phyloP scores from a whole-genome alignment of 2,113 vertebrate species.

The Seriola dumerili region DNA sequence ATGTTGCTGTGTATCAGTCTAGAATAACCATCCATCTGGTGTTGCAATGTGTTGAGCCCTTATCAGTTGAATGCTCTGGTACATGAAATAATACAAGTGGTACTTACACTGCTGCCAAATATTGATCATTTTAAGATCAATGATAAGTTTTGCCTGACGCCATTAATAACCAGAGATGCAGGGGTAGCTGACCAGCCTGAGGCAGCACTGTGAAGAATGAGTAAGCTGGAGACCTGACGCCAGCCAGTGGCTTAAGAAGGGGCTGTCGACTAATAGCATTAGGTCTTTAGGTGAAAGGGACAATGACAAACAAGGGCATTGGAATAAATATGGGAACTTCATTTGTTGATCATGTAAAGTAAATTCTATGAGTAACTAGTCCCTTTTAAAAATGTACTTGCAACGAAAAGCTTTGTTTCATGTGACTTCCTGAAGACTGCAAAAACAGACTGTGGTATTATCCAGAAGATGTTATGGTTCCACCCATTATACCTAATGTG shows the following conservation, averaged over 20 bases:
- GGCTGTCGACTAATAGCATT: constrained; percentile 59
- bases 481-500: background rate
- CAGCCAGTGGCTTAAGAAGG: constrained; percentile 37
- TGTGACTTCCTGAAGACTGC: background rate
- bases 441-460: background rate
- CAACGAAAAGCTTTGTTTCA: background rate
- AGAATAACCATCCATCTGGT: background rate
- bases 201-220: constrained; percentile 18
- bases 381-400: background rate
- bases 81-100: background rate
- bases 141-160: constrained; percentile 10
- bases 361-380: background rate
- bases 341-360: background rate
- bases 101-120: background rate
- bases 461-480: background rate
- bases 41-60: too few species aligned
- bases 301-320: constrained; percentile 51
- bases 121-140: constrained; percentile 9
- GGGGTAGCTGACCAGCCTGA: constrained; percentile 33
- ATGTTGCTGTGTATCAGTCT: background rate
- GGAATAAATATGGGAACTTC: constrained; percentile 3
- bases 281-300: constrained; percentile 54
- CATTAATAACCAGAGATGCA: constrained; percentile 35
- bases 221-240: constrained; percentile 43
- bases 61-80: background rate